phyloP scores from a whole-genome alignment of 2,797 vertebrate genomes.

The Falco berigora region DNA sequence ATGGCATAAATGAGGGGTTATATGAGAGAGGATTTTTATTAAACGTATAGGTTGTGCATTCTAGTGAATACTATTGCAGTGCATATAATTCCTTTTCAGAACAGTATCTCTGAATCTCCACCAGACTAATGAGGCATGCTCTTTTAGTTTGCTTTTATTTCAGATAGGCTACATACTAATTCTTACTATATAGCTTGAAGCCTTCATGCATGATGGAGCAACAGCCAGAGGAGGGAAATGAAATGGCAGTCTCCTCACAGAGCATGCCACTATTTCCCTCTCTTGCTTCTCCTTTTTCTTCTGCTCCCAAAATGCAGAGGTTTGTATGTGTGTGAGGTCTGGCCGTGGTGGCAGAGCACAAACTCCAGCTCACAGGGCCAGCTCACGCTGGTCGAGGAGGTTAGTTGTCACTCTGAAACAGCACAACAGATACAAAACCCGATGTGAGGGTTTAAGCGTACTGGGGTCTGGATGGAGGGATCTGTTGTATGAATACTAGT shows the following conservation, averaged over 20 bases:
- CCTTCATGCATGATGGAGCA: not conserved
- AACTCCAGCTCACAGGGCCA: not conserved
- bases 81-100: not conserved
- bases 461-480: fast-evolving
- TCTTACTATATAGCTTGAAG: not conserved
- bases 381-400: fast-evolving
- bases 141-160: not conserved
- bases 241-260: not conserved
- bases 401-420: not conserved
- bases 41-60: not conserved
- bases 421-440: not conserved
- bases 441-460: not conserved
- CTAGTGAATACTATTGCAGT: not conserved
- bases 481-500: not conserved
- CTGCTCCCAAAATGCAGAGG: not conserved
- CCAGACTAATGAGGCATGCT: not conserved
- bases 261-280: not conserved
- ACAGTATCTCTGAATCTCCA: not conserved
- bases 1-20: not conserved
- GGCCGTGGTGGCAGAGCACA: not conserved
- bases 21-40: not conserved
- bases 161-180: not conserved
- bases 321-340: not conserved
- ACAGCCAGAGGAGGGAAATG: not conserved
- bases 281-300: not conserved